Conservation (phyloP, 2,113 vertebrate species). For the Raphicerus campestris region DNA sequence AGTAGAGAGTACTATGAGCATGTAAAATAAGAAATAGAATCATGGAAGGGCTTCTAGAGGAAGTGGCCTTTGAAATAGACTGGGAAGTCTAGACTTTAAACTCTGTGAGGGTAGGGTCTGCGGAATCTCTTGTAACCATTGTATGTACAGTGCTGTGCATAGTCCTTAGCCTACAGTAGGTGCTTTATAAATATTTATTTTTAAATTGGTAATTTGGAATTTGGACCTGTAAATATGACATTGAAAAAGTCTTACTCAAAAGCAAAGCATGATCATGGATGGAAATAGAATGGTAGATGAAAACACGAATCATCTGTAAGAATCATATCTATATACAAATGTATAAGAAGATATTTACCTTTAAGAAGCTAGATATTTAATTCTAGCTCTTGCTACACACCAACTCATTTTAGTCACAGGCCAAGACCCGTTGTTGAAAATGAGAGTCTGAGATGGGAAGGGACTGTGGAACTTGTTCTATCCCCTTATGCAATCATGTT, state of each 20-base stretch:
- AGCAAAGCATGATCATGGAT: background rate
- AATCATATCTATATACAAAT: conserved; percentile 3
- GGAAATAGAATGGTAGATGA: background rate
- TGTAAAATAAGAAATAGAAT: background rate
- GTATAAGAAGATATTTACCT: background rate
- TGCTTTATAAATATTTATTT: conserved; percentile 11
- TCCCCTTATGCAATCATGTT: background rate
- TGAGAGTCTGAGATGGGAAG: background rate
- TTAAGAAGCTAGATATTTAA: background rate
- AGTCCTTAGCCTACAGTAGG: background rate
- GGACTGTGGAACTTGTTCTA: background rate
- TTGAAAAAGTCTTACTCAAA: background rate
- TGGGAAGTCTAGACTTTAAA: background rate
- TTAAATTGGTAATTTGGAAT: background rate
- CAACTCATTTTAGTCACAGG: background rate
- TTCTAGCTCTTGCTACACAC: background rate
- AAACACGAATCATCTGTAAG: conserved; percentile 12
- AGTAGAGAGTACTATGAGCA: background rate
- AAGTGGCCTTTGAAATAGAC: background rate
- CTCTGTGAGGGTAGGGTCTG: background rate
- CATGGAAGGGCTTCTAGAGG: background rate
- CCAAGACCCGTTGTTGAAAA: conserved; percentile 7
- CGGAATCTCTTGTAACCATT: background rate
- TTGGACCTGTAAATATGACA: background rate
- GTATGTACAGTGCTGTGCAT: background rate